These are phyloP conservation scores for Hippocampus mohnikei DNA, from an alignment of 2,113 vertebrate genomes.

Conservation along the genomic window DNA sequence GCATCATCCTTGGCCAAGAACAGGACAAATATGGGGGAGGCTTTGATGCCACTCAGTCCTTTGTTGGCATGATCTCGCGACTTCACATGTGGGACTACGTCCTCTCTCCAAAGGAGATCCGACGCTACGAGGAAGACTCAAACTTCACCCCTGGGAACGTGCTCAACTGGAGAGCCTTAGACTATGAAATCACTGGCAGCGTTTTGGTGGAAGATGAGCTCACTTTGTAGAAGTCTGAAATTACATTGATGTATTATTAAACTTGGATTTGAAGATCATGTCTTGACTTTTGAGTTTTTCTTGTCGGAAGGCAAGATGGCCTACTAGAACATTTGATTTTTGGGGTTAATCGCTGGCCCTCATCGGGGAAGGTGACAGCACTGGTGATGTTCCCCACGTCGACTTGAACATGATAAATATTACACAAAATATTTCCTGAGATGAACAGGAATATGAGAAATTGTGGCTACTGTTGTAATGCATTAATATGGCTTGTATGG, in stretches of 20 bases:
- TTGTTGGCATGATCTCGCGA: slow-evolving; percentile 35
- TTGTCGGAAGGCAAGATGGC: too few relatives aligned
- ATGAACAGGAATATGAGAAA: too few relatives aligned
- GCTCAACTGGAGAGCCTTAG: slow-evolving; percentile 22
- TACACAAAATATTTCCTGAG: too few relatives aligned
- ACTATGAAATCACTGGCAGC: neutral
- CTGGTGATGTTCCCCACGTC: too few relatives aligned
- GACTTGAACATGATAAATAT: too few relatives aligned
- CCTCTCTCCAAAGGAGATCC: slow-evolving; percentile 25
- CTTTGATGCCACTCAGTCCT: slow-evolving; percentile 22
- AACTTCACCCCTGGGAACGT: slow-evolving; percentile 26
- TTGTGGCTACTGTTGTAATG: too few relatives aligned
- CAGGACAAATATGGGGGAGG: slow-evolving; percentile 25
- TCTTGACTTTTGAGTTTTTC: too few relatives aligned
- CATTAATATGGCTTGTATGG: too few relatives aligned
- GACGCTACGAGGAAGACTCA: neutral
- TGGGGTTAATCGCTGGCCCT: too few relatives aligned
- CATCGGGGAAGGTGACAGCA: too few relatives aligned
- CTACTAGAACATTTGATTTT: too few relatives aligned
- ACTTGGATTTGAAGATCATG: too few relatives aligned
- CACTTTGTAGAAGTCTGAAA: neutral
- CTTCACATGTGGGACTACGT: slow-evolving; percentile 49
- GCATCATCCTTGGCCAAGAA: slow-evolving; percentile 39
- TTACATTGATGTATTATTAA: neutral
- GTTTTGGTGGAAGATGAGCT: neutral